Conservation (phyloP, 2,797 vertebrate genomes). For the Eremophila alpestris region DNA sequence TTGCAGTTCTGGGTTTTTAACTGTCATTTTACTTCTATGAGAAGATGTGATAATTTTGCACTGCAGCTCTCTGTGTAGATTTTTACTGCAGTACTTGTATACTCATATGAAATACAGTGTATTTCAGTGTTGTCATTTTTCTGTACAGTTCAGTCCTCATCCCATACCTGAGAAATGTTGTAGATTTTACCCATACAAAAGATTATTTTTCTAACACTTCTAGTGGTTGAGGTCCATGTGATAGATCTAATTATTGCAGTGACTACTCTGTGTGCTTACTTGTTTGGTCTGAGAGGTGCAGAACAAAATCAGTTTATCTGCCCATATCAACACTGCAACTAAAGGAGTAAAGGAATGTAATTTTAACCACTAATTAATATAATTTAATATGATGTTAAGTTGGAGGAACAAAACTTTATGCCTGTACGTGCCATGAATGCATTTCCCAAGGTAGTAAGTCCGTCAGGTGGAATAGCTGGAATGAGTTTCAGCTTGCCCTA, state of each 20-base stretch:
- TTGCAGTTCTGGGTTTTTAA: background rate
- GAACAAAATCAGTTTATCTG: background rate
- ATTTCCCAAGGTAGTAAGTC: background rate
- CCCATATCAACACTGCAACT: background rate
- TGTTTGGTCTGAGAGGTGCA: background rate
- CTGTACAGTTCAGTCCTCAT: background rate
- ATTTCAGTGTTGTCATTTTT: background rate
- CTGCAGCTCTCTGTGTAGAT: background rate
- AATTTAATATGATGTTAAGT: background rate
- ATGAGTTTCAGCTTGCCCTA: background rate
- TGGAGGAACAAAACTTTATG: background rate
- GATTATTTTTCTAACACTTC: background rate
- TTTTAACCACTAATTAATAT: background rate
- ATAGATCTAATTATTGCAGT: background rate
- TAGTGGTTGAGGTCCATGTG: background rate
- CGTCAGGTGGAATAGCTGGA: background rate
- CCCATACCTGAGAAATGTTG: background rate
- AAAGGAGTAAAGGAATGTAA: background rate
- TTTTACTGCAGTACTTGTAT: background rate
- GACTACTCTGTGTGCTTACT: background rate
- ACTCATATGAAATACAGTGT: background rate
- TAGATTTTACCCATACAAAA: background rate
- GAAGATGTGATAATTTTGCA: background rate
- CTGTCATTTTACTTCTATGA: background rate
- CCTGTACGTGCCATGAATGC: background rate